These are phyloP conservation scores for Pteria penguin DNA, from an alignment of 2,888 invertebrate species.

Conservation along the genomic window DNA sequence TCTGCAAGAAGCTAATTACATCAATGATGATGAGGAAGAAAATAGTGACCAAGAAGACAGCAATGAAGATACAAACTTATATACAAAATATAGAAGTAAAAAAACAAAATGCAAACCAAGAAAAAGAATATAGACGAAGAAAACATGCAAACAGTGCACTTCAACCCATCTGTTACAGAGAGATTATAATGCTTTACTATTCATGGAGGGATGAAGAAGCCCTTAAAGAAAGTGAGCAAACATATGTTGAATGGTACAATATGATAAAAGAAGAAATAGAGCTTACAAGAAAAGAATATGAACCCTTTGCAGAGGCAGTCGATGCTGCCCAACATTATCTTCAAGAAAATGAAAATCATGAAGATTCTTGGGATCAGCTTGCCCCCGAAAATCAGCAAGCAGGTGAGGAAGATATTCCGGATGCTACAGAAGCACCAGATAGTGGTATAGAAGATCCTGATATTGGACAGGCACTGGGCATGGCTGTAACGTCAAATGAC, in stretches of 20 bases:
- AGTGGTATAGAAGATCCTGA: constrained; percentile 44
- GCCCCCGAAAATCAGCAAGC: constrained; percentile 46
- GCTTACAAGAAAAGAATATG: constrained; percentile 20
- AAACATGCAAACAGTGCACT: too few relatives aligned
- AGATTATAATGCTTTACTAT: constrained; percentile 57
- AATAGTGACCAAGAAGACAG: constrained; percentile 3
- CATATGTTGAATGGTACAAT: constrained; percentile 31
- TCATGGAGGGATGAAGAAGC: constrained; percentile 67
- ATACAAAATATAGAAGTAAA: constrained; percentile 25
- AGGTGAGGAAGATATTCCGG: too few relatives aligned
- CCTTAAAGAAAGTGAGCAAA: constrained; percentile 27
- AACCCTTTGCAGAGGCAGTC: not conserved
- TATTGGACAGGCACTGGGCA: constrained; percentile 43
- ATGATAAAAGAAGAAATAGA: constrained; percentile 18
- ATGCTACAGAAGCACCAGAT: too few relatives aligned
- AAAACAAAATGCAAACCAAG: constrained; percentile 38
- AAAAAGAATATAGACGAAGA: too few relatives aligned
- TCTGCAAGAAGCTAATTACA: constrained; percentile 25
- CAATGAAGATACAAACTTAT: not conserved
- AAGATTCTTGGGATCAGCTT: constrained; percentile 38
- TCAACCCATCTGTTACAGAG: constrained; percentile 44
- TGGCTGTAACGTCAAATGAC: constrained; percentile 19
- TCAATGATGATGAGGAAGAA: constrained; percentile 36
- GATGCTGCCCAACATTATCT: constrained; percentile 22
- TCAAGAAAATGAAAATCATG: constrained; percentile 24